Evolutionary conservation across 1,140 invertebrate species (phyloP), one percentile per base, ranked within the genome.

Genomic region (Acarapis woodi): DNA sequence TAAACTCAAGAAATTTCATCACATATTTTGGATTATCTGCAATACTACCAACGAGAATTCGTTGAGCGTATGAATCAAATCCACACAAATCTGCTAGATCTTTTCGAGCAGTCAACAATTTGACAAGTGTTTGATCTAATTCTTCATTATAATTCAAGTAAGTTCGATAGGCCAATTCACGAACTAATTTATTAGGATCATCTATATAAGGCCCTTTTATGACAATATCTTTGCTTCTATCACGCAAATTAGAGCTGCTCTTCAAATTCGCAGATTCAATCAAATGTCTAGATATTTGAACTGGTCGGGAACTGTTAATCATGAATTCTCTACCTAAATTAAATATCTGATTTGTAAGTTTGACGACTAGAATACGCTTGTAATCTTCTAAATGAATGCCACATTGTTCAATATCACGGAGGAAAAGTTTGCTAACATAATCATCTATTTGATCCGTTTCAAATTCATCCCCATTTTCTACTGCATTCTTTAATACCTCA

Each of bases 341-440:
- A 32, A 72, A 51, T 37, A 79, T 76, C 26, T 60, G 58, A 52
- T 88, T 71, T 53, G 87, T 90, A 1, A 88, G 57, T 2, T 66
- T 57, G 0, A 90, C 80, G 40, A 90, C 80, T 44, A 43, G n/a
- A 18, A 42, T 50, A 52, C 57, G 46, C 18, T 53, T 62, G 3
- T 61, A 51, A 45, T 83, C 72, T n/a, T 69, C 63, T 35, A 96
- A 59, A 55, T 94, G 83, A 45, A 94, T 94, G 5, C 85, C 87
- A 58, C 73, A 73, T 55, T 90, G 82, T 53, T 94, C 83, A 60
- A 94, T 94, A 54, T 96, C 87, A 57, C 85, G 80, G 23, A 88
- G 55, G 59, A 94, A 94, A 36, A 96, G 54, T 48, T 73, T 62
- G 1, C 71, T 69, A 3, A 96, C 73, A 55, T 88, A 73, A 32